Evolutionary conservation across 2,113 vertebrate genomes (phyloP), one percentile per base, ranked within the genome.

Genomic region (Lucifuga dentata): DNA sequence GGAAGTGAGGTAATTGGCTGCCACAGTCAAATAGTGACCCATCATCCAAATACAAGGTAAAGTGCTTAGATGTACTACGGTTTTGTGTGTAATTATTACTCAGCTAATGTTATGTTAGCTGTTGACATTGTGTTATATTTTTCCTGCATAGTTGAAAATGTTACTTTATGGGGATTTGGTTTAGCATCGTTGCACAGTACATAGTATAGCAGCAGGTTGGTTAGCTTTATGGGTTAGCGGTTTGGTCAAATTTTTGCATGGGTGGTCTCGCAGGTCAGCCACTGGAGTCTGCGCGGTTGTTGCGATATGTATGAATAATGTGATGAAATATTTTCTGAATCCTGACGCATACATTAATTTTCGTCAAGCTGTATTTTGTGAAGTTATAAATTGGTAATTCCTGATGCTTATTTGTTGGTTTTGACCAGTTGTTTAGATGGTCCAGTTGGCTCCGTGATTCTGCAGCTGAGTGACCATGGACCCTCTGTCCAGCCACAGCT

Each of bases 401-500:
- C 26, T 29, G 26, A 7, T 29, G 26, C 7, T 29, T 8, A 29
- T 12, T 12, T 6, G 51, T 16, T 57, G 5, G 53, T 21, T 16
- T 56, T 44, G 15, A 43, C 33, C 9, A 51, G 65, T 51, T 2
- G 40, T 35, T 48, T 69, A 64, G 51, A 73, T 64, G 61, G 32
- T 53, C 36, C 40, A 29, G 26, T 80, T 77, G 55, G 35, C 49
- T 29, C 48, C 48, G 11, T 77, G 40, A 66, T 3, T 57, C 92
- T 76, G 85, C 19, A 59, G 89, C 44, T 51, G 68, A 73, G 85
- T 51, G 87, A 94, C 81, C 81, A 97, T 98, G 97, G 96, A 98
- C 85, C 78, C 91, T 11, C 89, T 96, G 51, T 95, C 96, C 33
- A 91, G 90, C 68, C 98, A 99, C 88, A 95, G 98, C 90, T 95